Percentiles rank a stretch among this genome's conserved stretches.
Evolutionary conservation across 2,113 vertebrate species (phyloP).

Genomic region (Microcebus lehilahytsara): DNA sequence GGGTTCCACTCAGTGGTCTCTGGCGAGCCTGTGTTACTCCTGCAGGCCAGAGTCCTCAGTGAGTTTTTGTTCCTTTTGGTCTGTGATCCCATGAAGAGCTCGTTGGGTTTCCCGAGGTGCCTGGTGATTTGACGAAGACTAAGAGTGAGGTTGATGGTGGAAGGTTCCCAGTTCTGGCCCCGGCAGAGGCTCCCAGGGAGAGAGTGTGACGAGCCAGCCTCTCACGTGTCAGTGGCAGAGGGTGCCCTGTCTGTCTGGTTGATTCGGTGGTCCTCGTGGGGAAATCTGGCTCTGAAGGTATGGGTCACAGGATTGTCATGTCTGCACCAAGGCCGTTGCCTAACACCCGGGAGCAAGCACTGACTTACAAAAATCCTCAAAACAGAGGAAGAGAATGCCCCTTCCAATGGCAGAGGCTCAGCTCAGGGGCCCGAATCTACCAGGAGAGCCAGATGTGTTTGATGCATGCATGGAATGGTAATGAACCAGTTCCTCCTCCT

Average conservation of each 20-base stretch:
- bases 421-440: background rate
- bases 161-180: background rate
- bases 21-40: background rate
- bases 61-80: background rate
- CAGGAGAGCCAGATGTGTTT: background rate
- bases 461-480: accelerated
- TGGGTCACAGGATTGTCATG: background rate
- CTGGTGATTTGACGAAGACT: background rate
- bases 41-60: background rate
- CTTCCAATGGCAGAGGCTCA: background rate
- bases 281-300: background rate
- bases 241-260: background rate
- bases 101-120: background rate
- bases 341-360: background rate
- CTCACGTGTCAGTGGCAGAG: background rate
- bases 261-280: background rate
- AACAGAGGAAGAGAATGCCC: background rate
- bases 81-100: background rate
- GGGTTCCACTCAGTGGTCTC: background rate
- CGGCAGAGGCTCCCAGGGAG: background rate
- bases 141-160: background rate
- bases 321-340: background rate
- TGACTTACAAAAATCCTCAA: background rate
- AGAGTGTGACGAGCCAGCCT: background rate
- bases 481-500: background rate